Evolutionary conservation across 2,888 invertebrate species (phyloP).

Genomic region (Macrosiphum euphorbiae): DNA sequence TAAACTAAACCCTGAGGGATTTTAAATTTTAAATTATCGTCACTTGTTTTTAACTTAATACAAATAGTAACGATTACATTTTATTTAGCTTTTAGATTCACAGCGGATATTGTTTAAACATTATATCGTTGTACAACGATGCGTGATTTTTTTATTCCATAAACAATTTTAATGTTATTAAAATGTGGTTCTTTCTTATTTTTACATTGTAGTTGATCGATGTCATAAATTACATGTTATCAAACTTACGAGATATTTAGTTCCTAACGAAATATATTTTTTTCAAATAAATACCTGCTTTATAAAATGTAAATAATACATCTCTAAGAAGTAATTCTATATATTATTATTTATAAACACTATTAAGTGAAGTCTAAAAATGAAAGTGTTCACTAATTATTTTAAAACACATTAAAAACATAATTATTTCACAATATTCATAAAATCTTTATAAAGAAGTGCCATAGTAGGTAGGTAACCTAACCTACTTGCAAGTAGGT

Average conservation of each 20-base stretch:
- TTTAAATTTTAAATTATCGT: conserved; percentile 58
- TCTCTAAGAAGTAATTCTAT: neutral
- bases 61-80: neutral
- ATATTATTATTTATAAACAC: neutral
- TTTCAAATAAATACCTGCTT: neutral
- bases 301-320: neutral
- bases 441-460: neutral
- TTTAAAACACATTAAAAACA: neutral
- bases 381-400: neutral
- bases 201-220: neutral
- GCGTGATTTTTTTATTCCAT: neutral
- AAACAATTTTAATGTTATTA: neutral
- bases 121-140: neutral
- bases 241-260: neutral
- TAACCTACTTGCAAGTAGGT: too few species aligned
- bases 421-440: neutral
- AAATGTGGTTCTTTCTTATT: neutral
- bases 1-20: conserved; percentile 33
- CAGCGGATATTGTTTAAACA: neutral
- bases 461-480: too few species aligned
- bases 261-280: neutral
- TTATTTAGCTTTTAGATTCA: neutral
- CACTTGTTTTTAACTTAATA: conserved; percentile 33
- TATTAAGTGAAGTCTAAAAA: neutral
- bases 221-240: neutral